Base-by-base conservation (phyloP, 2,888 invertebrate genomes). In the Rhabditoides inermis region DNA sequence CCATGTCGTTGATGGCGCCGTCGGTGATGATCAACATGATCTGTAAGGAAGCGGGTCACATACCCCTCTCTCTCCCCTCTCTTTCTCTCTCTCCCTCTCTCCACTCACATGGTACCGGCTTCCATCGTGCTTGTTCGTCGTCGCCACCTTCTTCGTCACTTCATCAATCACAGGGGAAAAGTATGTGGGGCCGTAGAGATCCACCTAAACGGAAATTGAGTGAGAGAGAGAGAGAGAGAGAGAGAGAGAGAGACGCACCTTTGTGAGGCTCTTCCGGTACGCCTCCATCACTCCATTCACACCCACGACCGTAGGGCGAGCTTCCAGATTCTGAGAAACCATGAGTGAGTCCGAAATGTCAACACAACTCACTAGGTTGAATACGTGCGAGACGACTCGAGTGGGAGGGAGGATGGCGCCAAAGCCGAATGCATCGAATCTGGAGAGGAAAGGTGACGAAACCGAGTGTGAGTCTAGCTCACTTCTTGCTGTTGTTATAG, bases 1-100 rank as follows among this genome's bases (percentile, higher is more conserved):
- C 62, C 80, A 84, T 82, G 70, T 84, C 84, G 2, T 82, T 82
- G 55, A 84, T 83, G 40, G 82, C 80, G 7, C 83, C 83, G 73
- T 84, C 84, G 2, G 84, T 84, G 44, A 84, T 78, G 51, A 84
- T 83, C 39, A 84, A 78, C 37, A 84, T 77, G 49, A 83, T 81
- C 76, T 82, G 82, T 68, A 83, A 83, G 59, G 30, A 35, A 47
- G 37, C 35, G 28, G 26, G n/a, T 26, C 23, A 10, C 28, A 35
- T 10, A 7, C 5, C 25, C 5, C 32, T 15, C 23, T n/a, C 15
- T 3, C 40, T 25, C 4, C 36, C 26, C 15, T 22, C 45, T 18
- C 37, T 15, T 18, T 20, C 12, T n/a, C 45, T 40, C 40, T 22
- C 15, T 27, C 40, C 10, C 25, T 44, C 7, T 1, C 18, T 26